Base-by-base conservation (phyloP, 1,140 invertebrate species). In the Solen grandis region DNA sequence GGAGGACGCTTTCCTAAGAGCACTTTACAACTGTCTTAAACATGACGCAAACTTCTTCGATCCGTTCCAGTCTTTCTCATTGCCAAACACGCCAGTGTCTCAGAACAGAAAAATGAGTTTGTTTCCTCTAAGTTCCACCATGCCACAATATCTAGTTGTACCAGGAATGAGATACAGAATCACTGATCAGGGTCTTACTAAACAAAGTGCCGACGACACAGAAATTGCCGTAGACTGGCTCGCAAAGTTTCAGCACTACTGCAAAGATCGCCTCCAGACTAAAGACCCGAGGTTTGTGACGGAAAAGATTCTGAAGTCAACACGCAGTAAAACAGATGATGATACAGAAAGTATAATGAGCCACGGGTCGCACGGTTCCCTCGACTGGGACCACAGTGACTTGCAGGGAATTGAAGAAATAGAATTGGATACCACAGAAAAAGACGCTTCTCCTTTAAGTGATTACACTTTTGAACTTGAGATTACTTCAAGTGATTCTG, bases 21-120 rank as follows among this genome's bases (percentile, higher is more conserved):
- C 88, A 10, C 63, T 90, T 19, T 88, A 89, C 72, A 90, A 88
- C 74, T 89, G 88, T 83, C 75, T 89, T 27, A 88, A 87, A 74
- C 85, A 89, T 54, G 88, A 88, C 66, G 88, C 86, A 69, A 86
- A 87, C 52, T 85, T 86, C 41, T 85, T 89, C 38, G 88, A 90
- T 62, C 88, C 88, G 5, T 84, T 85, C 76, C 85, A 86, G 27
- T 81, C 86, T 25, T 78, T 87, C 33, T 88, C 87, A 50, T 63
- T 85, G 14, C 78, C 87, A 38, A 83, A 84, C 55, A 85, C 85
- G n/a, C 82, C 84, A 5, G 84, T 83, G 31, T 82, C 84, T 31
- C 72, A 87, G 46, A 31, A 84, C 74, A 65, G 65, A 35, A 75
- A 84, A 36, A 35, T 82, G 73, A 66, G 84, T 60, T 60, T 88